These are phyloP conservation scores for Mesembrinibis cayennensis DNA, from an alignment of 2,113 vertebrate genomes.

Conservation along the genomic window DNA sequence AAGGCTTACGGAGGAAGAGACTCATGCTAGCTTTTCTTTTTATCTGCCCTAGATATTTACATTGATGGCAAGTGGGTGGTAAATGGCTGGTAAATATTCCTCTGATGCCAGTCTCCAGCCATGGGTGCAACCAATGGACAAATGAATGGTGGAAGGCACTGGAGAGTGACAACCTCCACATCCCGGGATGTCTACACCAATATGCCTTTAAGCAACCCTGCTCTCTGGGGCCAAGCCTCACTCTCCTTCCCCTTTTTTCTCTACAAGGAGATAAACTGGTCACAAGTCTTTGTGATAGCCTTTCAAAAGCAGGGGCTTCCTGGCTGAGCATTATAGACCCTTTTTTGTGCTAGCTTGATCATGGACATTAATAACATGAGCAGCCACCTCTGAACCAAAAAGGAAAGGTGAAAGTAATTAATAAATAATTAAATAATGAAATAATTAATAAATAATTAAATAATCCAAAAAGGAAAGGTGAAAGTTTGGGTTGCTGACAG, in stretches of 20 bases:
- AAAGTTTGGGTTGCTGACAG: neutral
- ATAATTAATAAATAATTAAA: too few relatives aligned
- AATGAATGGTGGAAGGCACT: neutral
- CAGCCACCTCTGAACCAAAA: neutral
- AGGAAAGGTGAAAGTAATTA: neutral
- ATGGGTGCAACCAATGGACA: neutral
- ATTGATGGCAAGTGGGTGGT: neutral
- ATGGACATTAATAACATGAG: neutral
- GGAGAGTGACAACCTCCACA: neutral
- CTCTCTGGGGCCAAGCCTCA: neutral
- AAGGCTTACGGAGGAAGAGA: neutral
- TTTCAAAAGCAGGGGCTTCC: neutral
- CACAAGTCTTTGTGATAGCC: neutral
- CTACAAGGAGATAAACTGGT: neutral
- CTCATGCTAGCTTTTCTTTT: neutral
- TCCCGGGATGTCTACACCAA: accelerated
- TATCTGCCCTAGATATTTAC: neutral
- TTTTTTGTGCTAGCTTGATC: neutral
- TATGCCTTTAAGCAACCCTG: neutral
- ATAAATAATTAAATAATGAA: too few relatives aligned
- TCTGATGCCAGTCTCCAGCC: neutral
- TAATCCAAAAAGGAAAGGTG: neutral
- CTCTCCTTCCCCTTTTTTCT: neutral
- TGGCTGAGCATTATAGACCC: neutral
- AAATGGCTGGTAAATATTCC: neutral